Percentiles rank a stretch among this genome's conserved stretches.
These are phyloP conservation scores for Telmatherina bonti DNA, from an alignment of 2,797 vertebrate genomes.

Conservation along the genomic window DNA sequence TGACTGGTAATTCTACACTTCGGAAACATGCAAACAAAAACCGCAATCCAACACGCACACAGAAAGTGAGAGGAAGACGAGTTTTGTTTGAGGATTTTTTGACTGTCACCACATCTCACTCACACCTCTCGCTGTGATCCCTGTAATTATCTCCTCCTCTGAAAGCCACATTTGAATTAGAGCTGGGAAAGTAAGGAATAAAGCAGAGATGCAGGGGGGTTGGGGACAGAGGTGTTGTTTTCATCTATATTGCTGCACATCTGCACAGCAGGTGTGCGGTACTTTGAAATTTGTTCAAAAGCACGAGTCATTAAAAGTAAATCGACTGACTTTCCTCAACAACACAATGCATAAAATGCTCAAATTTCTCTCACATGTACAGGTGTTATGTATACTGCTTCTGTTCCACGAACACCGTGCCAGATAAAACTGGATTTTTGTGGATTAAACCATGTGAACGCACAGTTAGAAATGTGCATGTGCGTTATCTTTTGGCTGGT, in stretches of 20 bases:
- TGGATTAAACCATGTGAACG: background rate
- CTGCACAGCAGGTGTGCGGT: background rate
- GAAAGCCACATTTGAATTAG: slow-evolving; percentile 48
- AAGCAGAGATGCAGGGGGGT: slow-evolving; percentile 14
- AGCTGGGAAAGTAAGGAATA: slow-evolving; percentile 12
- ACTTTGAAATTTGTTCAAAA: background rate
- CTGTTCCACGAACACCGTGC: too few relatives aligned
- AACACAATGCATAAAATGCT: background rate
- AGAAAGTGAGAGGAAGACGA: slow-evolving; percentile 29
- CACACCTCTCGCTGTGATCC: slow-evolving; percentile 67
- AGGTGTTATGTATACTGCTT: background rate
- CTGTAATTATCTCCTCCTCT: slow-evolving; percentile 73
- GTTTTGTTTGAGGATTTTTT: slow-evolving; percentile 40
- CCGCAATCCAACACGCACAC: slow-evolving; percentile 13
- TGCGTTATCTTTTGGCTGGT: background rate
- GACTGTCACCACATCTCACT: slow-evolving; percentile 63
- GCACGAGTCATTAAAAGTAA: background rate
- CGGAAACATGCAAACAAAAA: slow-evolving; percentile 11
- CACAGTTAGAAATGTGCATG: background rate
- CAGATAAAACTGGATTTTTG: background rate
- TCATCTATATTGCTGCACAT: background rate
- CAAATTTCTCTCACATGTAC: background rate
- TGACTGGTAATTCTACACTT: slow-evolving; percentile 46
- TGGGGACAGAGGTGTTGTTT: background rate
- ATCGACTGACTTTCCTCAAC: background rate